These are phyloP conservation scores for Lycophotia porphyrea DNA, from an alignment of 2,888 invertebrate genomes.

Conservation along the genomic window DNA sequence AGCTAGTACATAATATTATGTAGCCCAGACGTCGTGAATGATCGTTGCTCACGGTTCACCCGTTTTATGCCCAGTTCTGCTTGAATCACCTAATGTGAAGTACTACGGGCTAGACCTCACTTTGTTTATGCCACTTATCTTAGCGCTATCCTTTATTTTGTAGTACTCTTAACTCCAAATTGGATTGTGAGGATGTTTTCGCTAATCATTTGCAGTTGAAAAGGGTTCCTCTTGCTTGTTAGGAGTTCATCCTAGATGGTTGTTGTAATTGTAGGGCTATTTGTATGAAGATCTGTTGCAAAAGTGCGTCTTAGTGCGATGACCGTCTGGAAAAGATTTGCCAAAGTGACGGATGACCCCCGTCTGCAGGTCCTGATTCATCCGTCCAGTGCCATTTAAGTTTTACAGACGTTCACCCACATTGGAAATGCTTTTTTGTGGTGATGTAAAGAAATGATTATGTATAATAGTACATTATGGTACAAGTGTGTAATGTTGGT, in stretches of 20 bases:
- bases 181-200: conserved; percentile 10
- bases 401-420: no score
- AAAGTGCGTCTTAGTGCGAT: not conserved
- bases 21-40: conserved; percentile 13
- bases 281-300: not conserved
- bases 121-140: conserved; percentile 43
- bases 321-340: not conserved
- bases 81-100: conserved; percentile 45
- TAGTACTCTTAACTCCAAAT: conserved; percentile 32
- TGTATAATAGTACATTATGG: no score
- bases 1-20: not conserved
- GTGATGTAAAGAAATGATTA: no score
- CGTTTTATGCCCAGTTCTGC: conserved; percentile 38
- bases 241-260: not conserved
- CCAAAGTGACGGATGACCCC: not conserved
- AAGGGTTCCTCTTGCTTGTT: conserved; percentile 10
- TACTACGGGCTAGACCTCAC: conserved; percentile 37
- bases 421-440: no score
- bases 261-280: not conserved
- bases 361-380: not conserved
- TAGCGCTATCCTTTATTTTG: conserved; percentile 34
- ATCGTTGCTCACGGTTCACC: conserved; percentile 26
- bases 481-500: no score
- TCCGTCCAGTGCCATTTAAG: no score
- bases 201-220: conserved; percentile 28